Percentiles rank a stretch among this genome's conserved stretches.
phyloP scores from a whole-genome alignment of 2,888 invertebrate genomes.

The Melitaea athalia region DNA sequence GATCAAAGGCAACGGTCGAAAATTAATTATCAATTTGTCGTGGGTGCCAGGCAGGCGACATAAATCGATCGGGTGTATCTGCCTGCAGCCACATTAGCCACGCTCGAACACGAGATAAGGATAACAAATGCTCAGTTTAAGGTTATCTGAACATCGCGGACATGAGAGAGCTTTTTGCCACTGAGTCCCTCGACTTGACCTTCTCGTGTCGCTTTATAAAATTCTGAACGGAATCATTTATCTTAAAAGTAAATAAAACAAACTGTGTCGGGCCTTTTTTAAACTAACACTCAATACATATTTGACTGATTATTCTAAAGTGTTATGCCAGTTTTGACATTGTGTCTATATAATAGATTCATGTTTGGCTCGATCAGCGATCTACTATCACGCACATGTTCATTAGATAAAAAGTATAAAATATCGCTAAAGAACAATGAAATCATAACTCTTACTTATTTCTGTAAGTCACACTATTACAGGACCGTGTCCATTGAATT shows the following conservation, averaged over 20 bases:
- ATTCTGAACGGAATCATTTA: conserved; percentile 31
- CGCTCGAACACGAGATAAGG: conserved; percentile 78
- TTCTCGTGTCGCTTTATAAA: conserved; percentile 50
- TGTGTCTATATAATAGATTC: too few relatives aligned
- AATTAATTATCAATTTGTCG: conserved; percentile 83
- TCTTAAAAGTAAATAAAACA: conserved; percentile 15
- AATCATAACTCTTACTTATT: conserved; percentile 1
- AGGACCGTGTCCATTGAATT: background rate
- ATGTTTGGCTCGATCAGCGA: too few relatives aligned
- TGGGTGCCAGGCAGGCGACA: conserved; percentile 77
- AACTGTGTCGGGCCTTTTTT: background rate
- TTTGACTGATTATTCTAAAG: background rate
- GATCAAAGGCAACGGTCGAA: conserved; percentile 75
- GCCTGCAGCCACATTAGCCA: conserved; percentile 79
- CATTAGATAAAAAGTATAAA: background rate
- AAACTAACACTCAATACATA: background rate
- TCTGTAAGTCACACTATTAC: background rate
- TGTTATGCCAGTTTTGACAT: too few relatives aligned
- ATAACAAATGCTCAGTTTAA: conserved; percentile 82
- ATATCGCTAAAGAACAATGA: background rate
- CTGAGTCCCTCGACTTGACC: conserved; percentile 69
- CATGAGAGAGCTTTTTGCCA: conserved; percentile 82
- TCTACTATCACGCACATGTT: too few relatives aligned
- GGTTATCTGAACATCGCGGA: conserved; percentile 80
- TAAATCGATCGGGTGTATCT: conserved; percentile 79